These are phyloP conservation scores for Pediacus dermestoides DNA, from an alignment of 2,888 invertebrate genomes.

Conservation along the genomic window DNA sequence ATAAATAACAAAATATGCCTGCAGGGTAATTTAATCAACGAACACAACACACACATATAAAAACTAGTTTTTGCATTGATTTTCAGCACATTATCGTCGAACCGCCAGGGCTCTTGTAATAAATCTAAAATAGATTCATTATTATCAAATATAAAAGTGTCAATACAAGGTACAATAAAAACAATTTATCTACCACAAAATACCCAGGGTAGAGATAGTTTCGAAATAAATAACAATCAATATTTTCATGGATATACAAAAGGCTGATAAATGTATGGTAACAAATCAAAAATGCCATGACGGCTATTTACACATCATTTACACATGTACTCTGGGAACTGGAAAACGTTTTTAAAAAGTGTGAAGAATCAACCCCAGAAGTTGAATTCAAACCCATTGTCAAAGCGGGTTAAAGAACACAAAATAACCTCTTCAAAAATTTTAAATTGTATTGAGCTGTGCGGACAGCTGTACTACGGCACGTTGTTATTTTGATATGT, in stretches of 20 bases:
- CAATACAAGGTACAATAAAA: conserved; percentile 14
- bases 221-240: conserved; percentile 28
- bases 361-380: conserved; percentile 40
- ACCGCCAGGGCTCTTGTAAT: too few species aligned
- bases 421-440: conserved; percentile 36
- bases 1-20: too few species aligned
- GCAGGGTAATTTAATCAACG: too few species aligned
- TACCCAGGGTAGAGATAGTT: conserved; percentile 3
- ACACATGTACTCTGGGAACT: conserved; percentile 31
- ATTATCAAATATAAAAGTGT: conserved; percentile 13
- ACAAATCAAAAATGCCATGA: conserved; percentile 30
- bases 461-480: conserved; percentile 12
- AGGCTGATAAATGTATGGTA: conserved; percentile 30
- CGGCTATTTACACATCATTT: conserved; percentile 37
- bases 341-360: conserved; percentile 28
- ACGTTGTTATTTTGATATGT: conserved; percentile 12
- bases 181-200: conserved; percentile 17
- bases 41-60: too few species aligned
- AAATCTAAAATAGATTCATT: conserved; percentile 12
- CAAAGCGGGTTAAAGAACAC: conserved; percentile 29
- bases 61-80: too few species aligned
- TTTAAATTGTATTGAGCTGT: conserved; percentile 17
- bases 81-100: too few species aligned
- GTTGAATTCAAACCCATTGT: conserved; percentile 26
- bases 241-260: conserved; percentile 30